Evolutionary conservation across 2,888 invertebrate species (phyloP).

Genomic region (Trachelus troglodyta): DNA sequence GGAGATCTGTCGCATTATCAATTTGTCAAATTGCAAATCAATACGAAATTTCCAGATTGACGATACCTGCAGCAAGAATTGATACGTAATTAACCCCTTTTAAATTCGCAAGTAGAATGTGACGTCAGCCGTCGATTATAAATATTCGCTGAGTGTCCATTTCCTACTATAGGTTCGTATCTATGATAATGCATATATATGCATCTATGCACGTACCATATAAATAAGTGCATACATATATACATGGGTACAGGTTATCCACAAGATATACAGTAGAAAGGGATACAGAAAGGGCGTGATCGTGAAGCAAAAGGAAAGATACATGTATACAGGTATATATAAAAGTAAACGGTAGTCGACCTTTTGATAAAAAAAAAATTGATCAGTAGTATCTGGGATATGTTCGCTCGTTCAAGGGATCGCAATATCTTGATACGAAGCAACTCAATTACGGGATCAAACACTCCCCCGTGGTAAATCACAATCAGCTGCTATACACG

Average conservation of each 20-base stretch:
- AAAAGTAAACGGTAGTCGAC: not conserved
- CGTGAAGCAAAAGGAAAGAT: not conserved
- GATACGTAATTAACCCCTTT: not conserved
- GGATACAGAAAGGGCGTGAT: not conserved
- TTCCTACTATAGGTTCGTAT: not conserved
- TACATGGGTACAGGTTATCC: not conserved
- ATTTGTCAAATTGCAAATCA: conserved; percentile 62
- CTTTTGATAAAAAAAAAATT: not conserved
- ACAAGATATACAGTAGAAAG: not conserved
- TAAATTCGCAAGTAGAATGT: not conserved
- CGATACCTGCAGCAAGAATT: not conserved
- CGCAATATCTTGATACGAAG: conserved; percentile 17
- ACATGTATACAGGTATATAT: not conserved
- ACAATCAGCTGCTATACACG: conserved; percentile 42
- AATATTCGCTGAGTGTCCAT: not conserved
- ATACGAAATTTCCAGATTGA: conserved; percentile 36
- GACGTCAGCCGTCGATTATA: not conserved
- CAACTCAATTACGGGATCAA: conserved; percentile 58
- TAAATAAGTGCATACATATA: not conserved
- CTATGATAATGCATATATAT: not conserved
- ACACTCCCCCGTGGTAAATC: conserved; percentile 53
- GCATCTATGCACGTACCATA: not conserved
- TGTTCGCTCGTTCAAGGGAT: not conserved
- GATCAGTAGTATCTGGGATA: not conserved
- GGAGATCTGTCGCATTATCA: conserved; percentile 55